These are phyloP conservation scores for Alouatta palliata DNA, from an alignment of 2,113 vertebrate species.

Conservation along the genomic window DNA sequence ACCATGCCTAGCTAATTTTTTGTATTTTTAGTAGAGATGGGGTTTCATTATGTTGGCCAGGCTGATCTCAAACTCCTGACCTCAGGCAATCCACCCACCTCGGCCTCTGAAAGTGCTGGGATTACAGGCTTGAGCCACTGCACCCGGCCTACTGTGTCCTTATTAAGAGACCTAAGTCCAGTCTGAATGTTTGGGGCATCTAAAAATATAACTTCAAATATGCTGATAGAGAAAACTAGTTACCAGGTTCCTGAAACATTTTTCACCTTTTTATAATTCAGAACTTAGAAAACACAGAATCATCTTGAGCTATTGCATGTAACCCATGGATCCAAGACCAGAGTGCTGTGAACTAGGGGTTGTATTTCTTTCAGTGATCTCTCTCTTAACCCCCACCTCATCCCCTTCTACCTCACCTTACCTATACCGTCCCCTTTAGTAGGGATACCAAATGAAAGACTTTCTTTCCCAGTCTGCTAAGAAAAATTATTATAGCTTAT, in stretches of 20 bases:
- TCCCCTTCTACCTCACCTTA: background rate
- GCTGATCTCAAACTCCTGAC: too few species aligned
- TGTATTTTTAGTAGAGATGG: too few species aligned
- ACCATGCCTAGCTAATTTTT: too few species aligned
- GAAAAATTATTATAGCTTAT: background rate
- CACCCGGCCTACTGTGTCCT: background rate
- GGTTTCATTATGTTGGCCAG: too few species aligned
- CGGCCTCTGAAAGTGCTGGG: too few species aligned
- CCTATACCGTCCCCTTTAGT: background rate
- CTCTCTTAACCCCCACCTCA: background rate
- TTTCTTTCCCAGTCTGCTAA: background rate
- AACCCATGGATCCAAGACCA: background rate
- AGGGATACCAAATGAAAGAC: background rate
- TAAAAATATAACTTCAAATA: slow-evolving; percentile 1
- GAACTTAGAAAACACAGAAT: background rate
- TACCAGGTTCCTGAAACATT: slow-evolving; percentile 1
- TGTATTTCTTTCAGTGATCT: background rate
- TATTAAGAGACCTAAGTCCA: background rate
- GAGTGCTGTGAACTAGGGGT: background rate
- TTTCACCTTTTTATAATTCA: slow-evolving; percentile 9
- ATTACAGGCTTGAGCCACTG: too few species aligned
- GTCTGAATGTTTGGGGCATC: background rate
- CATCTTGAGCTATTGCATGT: background rate
- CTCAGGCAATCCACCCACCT: too few species aligned
- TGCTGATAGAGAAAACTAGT: background rate